Percentiles rank a stretch among this genome's conserved stretches.
phyloP scores from a whole-genome alignment of 2,888 invertebrate species.

The Pantelozetes paolii region DNA sequence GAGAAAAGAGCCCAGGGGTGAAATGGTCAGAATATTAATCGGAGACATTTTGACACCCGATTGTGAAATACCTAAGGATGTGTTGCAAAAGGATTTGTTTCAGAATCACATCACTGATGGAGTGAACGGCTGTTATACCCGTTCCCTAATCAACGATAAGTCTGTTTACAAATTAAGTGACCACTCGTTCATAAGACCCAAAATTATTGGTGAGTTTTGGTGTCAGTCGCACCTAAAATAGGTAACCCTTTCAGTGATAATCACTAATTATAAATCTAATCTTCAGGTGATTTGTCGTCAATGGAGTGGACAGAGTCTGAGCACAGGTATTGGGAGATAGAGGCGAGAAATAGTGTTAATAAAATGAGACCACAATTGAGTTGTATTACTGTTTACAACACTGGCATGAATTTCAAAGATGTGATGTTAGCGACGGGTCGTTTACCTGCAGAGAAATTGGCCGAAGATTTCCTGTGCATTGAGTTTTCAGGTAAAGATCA shows the following conservation, averaged over 20 bases:
- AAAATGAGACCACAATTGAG: too few relatives aligned
- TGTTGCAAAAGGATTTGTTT: slow-evolving; percentile 1
- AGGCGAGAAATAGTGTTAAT: slow-evolving; percentile 52
- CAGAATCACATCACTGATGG: slow-evolving; percentile 9
- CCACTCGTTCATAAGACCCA: too few relatives aligned
- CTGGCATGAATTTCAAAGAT: slow-evolving; percentile 58
- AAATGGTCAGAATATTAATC: slow-evolving; percentile 62
- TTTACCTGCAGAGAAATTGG: slow-evolving; percentile 79
- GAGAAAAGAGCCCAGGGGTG: slow-evolving; percentile 77
- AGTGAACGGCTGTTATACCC: slow-evolving; percentile 11
- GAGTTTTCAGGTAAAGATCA: slow-evolving; percentile 50
- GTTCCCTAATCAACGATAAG: too few relatives aligned
- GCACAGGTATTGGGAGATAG: slow-evolving; percentile 59
- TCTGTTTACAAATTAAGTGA: too few relatives aligned
- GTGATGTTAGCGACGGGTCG: slow-evolving; percentile 97
- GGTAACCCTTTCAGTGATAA: not conserved
- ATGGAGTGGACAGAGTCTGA: slow-evolving; percentile 89
- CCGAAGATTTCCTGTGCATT: slow-evolving; percentile 56
- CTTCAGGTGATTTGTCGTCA: slow-evolving; percentile 91
- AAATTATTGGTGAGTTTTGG: too few relatives aligned
- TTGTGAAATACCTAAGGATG: not conserved
- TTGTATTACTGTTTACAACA: slow-evolving; percentile 62
- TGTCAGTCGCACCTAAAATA: not conserved
- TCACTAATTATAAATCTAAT: not conserved
- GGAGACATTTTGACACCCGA: not conserved